Conservation (phyloP, 2,113 vertebrate species). For the Cinclus cinclus region DNA sequence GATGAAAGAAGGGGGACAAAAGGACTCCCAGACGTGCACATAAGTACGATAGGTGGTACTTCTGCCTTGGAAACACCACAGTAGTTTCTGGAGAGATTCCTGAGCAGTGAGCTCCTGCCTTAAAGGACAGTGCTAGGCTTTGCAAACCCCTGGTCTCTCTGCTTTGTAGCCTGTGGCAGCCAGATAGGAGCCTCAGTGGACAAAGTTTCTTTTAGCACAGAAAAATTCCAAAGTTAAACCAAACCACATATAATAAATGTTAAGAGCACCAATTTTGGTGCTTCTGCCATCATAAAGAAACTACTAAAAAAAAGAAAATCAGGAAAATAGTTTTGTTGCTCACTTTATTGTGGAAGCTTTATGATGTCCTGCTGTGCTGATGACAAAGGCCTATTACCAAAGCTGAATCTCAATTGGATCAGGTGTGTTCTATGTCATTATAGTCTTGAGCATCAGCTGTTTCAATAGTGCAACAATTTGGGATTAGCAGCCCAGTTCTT, state of each 20-base stretch:
- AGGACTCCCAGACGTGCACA: background rate
- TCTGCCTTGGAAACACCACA: background rate
- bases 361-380: background rate
- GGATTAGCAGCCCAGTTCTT: background rate
- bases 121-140: background rate
- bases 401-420: background rate
- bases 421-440: background rate
- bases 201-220: background rate
- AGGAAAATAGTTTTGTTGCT: background rate
- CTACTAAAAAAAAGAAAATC: background rate
- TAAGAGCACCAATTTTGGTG: background rate
- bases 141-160: background rate
- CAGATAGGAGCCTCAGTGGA: background rate
- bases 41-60: background rate
- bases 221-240: background rate
- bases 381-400: background rate
- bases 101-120: rapidly evolving
- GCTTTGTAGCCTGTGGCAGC: background rate
- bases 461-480: background rate
- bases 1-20: background rate
- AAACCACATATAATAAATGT: background rate
- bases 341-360: background rate
- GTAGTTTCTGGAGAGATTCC: background rate
- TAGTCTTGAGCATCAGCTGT: background rate
- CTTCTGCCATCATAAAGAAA: background rate